Evolutionary conservation across 2,797 vertebrate genomes (phyloP).

Genomic region (Notolepis coatsorum): DNA sequence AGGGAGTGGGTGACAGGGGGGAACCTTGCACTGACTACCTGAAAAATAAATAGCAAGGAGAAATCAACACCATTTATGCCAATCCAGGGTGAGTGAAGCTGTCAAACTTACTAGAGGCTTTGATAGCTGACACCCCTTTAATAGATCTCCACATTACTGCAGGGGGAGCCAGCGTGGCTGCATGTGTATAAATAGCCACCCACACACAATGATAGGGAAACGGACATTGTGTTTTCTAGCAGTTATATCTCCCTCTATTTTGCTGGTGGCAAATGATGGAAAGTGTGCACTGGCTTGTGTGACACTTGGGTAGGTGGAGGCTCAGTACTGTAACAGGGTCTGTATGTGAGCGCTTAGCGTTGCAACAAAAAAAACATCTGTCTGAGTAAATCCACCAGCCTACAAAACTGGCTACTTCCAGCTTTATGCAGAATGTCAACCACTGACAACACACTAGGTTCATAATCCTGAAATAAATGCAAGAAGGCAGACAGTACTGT

Average conservation of each 20-base stretch:
- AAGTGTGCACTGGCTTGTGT: background rate
- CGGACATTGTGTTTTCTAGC: constrained; percentile 10
- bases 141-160: background rate
- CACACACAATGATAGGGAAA: constrained; percentile 13
- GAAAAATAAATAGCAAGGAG: constrained; percentile 64
- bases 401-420: constrained; percentile 12
- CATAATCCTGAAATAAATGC: constrained; percentile 5
- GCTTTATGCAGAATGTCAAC: constrained; percentile 14
- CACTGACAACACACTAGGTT: constrained; percentile 17
- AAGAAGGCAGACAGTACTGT: background rate
- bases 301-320: background rate
- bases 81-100: constrained; percentile 49
- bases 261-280: constrained; percentile 4
- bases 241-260: constrained; percentile 1
- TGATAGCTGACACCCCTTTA: constrained; percentile 39
- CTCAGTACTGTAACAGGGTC: background rate
- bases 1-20: constrained; percentile 55
- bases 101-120: constrained; percentile 20
- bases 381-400: background rate
- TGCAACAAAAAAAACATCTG: constrained; percentile 11
- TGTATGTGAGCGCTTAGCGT: background rate
- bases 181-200: constrained; percentile 3
- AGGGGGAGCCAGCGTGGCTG: background rate
- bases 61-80: constrained; percentile 60
- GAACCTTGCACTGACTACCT: constrained; percentile 52